phyloP scores from a whole-genome alignment of 92 coral and sea anemone genomes.

The Zoanthus sociatus region DNA sequence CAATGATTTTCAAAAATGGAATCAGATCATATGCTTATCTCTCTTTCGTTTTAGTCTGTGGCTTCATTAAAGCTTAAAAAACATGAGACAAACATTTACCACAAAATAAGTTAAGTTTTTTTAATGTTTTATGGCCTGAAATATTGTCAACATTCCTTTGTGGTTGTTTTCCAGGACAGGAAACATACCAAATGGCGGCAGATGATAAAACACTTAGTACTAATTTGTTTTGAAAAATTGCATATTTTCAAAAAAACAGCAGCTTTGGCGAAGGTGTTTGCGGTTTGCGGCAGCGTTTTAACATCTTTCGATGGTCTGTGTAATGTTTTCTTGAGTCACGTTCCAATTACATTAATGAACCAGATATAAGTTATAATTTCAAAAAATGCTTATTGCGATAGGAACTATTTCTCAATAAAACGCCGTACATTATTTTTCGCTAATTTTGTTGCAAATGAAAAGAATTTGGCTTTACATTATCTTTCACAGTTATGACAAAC shows the following conservation, averaged over 20 bases:
- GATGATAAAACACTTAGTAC: background rate
- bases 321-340: constrained; percentile 1
- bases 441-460: background rate
- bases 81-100: too few species aligned
- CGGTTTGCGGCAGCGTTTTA: background rate
- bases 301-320: background rate
- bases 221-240: background rate
- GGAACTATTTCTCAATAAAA: background rate
- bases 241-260: background rate
- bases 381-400: background rate
- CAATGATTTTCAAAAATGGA: too few species aligned
- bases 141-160: background rate
- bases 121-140: background rate
- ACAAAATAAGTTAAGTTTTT: too few species aligned
- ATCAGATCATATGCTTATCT: too few species aligned
- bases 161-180: background rate
- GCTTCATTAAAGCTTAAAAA: too few species aligned
- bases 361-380: background rate
- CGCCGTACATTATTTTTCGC: background rate
- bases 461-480: background rate
- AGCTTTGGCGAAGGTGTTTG: constrained; percentile 1
- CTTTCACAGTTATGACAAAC: background rate
- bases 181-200: background rate
- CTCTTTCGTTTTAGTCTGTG: too few species aligned
- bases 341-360: background rate